Evolutionary conservation across 1,140 invertebrate species (phyloP).

Genomic region (Trichonephila clavata): DNA sequence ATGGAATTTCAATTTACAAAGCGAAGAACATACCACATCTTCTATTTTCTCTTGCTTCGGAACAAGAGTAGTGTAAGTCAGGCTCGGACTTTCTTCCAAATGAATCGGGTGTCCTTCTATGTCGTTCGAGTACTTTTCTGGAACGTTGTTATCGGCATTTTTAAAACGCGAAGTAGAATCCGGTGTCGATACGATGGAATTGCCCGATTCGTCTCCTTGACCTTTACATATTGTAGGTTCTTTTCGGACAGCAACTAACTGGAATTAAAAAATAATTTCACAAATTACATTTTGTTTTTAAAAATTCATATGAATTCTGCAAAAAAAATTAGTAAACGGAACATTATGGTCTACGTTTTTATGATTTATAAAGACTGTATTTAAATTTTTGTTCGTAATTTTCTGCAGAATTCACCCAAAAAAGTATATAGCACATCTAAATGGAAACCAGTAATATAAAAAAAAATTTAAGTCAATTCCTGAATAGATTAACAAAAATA

Average conservation of each 20-base stretch:
- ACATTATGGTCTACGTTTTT: too few relatives aligned
- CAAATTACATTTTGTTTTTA: too few relatives aligned
- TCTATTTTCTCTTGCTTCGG: conserved; percentile 40
- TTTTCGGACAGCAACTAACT: neutral
- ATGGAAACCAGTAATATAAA: too few relatives aligned
- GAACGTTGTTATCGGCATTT: neutral
- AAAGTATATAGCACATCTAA: too few relatives aligned
- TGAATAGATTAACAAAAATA: too few relatives aligned
- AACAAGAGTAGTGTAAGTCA: conserved; percentile 46
- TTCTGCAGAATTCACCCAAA: too few relatives aligned
- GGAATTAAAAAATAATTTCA: neutral
- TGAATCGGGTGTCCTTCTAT: conserved; percentile 1
- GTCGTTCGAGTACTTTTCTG: neutral
- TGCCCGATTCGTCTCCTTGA: conserved; percentile 52
- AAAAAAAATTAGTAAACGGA: too few relatives aligned
- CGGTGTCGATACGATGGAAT: conserved; percentile 47
- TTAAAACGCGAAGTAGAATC: conserved; percentile 18
- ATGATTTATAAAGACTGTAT: too few relatives aligned
- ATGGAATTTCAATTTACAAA: neutral
- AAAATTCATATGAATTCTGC: too few relatives aligned
- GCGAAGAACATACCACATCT: neutral
- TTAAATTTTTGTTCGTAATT: too few relatives aligned
- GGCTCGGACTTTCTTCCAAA: neutral
- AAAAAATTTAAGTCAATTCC: too few relatives aligned
- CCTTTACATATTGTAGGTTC: conserved; percentile 42